Evolutionary conservation across 1,140 invertebrate genomes (phyloP).

Genomic region (Lutraria rhynchaena): DNA sequence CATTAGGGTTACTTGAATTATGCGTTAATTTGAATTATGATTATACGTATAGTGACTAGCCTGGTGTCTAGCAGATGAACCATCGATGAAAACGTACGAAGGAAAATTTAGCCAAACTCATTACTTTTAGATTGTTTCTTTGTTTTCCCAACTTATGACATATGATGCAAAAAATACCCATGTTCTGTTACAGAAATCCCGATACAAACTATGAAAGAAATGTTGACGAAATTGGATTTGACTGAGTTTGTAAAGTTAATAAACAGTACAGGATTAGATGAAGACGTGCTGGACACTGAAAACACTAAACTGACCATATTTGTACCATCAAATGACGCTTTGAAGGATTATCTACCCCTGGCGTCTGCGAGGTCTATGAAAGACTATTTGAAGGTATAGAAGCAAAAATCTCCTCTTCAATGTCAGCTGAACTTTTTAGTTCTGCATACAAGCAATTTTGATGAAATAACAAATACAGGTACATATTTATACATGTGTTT

Average conservation of each 20-base stretch:
- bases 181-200: conserved; percentile 11
- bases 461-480: too few species aligned
- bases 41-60: neutral
- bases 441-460: too few species aligned
- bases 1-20: neutral
- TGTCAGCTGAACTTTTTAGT: too few species aligned
- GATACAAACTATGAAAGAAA: neutral
- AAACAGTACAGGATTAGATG: conserved; percentile 2
- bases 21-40: neutral
- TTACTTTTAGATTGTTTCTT: neutral
- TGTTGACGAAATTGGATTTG: conserved; percentile 3
- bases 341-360: conserved; percentile 10
- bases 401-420: too few species aligned
- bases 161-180: neutral
- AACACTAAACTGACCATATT: conserved; percentile 52
- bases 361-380: neutral
- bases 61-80: neutral
- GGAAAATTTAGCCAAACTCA: neutral
- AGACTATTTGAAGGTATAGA: conserved; percentile 10
- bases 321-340: conserved; percentile 32
- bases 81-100: neutral
- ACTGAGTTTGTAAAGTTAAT: conserved; percentile 9
- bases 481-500: too few species aligned
- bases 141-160: neutral
- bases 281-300: neutral